A percentile compares a stretch with the other conserved stretches of the same genome.
Evolutionary conservation across 2,888 invertebrate species (phyloP).

Genomic region (Calephelis perditalis): DNA sequence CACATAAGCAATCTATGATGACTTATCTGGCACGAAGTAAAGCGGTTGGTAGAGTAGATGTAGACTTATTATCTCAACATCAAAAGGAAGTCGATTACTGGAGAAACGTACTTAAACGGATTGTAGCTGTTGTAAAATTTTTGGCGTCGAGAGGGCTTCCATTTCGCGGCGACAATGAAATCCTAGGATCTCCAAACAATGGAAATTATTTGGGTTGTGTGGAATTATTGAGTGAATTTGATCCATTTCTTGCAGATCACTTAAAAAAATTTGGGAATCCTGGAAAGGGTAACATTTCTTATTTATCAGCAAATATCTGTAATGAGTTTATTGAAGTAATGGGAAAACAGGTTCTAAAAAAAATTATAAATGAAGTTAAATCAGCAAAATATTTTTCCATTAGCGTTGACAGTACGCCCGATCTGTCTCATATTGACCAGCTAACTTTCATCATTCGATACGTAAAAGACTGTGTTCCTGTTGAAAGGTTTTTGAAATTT

Average conservation of each 20-base stretch:
- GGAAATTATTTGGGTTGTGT: constrained; percentile 26
- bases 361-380: constrained; percentile 35
- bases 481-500: constrained; percentile 39
- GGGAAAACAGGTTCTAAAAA: constrained; percentile 32
- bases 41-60: constrained; percentile 25
- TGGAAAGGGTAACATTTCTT: constrained; percentile 24
- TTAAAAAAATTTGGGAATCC: constrained; percentile 23
- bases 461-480: constrained; percentile 32
- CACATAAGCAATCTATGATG: constrained; percentile 28
- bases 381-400: constrained; percentile 31
- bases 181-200: constrained; percentile 20
- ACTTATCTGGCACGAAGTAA: constrained; percentile 27
- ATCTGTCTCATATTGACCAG: constrained; percentile 38
- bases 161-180: constrained; percentile 27
- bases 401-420: constrained; percentile 36
- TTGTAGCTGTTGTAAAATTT: constrained; percentile 29
- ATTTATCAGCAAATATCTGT: constrained; percentile 34
- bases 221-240: constrained; percentile 24
- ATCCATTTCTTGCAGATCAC: constrained; percentile 23
- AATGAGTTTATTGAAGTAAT: constrained; percentile 40
- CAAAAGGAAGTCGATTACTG: constrained; percentile 28
- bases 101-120: constrained; percentile 28
- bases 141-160: constrained; percentile 29
- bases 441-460: constrained; percentile 38
- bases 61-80: constrained; percentile 23